These are phyloP conservation scores for Poeciliopsis presidionis DNA, from an alignment of 2,797 vertebrate species.

Conservation along the genomic window DNA sequence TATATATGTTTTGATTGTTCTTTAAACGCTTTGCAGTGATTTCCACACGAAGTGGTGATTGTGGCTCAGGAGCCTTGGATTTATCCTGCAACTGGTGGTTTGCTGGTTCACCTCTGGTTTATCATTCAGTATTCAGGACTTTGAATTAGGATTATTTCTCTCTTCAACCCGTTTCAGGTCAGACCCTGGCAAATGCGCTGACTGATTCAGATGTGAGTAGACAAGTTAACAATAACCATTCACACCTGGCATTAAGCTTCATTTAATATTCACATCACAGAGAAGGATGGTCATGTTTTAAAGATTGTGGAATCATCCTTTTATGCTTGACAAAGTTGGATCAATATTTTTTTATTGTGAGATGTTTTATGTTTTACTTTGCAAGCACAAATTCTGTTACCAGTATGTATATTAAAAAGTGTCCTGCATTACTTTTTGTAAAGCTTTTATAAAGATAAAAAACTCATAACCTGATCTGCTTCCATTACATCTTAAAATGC, in stretches of 20 bases:
- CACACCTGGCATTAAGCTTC: background rate
- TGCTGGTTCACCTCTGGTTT: background rate
- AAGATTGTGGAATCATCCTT: too few relatives aligned
- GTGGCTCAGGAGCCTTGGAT: background rate
- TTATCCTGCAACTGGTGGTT: background rate
- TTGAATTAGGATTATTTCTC: background rate
- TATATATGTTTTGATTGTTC: slow-evolving; percentile 32
- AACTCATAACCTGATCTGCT: background rate
- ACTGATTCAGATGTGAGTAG: background rate
- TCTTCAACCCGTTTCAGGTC: background rate
- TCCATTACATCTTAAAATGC: background rate
- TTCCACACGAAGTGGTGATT: background rate
- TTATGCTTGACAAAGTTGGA: background rate
- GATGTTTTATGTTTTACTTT: background rate
- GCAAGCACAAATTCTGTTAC: background rate
- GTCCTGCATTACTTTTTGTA: background rate
- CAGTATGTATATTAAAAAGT: background rate
- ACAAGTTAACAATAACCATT: background rate
- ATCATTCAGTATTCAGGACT: background rate
- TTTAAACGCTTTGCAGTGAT: slow-evolving; percentile 10
- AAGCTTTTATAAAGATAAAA: background rate
- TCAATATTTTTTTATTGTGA: background rate
- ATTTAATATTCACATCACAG: background rate
- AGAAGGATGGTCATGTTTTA: background rate
- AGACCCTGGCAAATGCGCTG: background rate